Evolutionary conservation across 2,888 invertebrate genomes (phyloP), one percentile per base, ranked within the genome.

Genomic region (Mythimna ferrago): DNA sequence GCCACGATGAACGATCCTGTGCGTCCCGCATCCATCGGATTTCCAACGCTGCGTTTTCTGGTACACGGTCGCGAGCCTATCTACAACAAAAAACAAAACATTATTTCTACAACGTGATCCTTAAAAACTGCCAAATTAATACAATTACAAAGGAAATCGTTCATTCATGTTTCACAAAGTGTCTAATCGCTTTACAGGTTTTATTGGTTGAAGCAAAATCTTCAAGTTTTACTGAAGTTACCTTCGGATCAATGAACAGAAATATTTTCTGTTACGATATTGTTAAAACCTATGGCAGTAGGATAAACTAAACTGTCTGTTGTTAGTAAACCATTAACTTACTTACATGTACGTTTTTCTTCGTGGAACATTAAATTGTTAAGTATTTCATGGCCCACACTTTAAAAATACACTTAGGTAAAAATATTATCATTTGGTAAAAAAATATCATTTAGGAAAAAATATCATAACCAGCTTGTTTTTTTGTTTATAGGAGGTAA

Each of bases 101-200:
- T 61, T 64, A 35, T 48, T 58, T 63, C 71, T 58, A 38, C 63
- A 71, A 75, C 77, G 77, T 82, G 71, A 61, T 61, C 56, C 14
- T 32, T 69, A 73, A 44, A 66, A 76, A 76, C 62, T 58, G 68
- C 61, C 61, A 38, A 67, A 78, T 76, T 75, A 73, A 68, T 66
- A 75, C 48, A 38, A 73, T 80, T 67, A 69, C 54, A 51, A 26
- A 60, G 44, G 48, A 58, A 74, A 71, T 72, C 48, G 68, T 62
- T 73, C 62, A 57, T 66, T 60, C 58, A 58, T 66, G 48, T 66
- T 63, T 58, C 54, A 67, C 41, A 16, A 60, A 38, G 38, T 75
- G 61, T 70, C 53, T 81, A 66, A 78, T 78, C 77, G 51, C 6
- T 62, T 26, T 38, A 11, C 10, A n/a, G 7, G 2, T 56, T 65